Evolutionary conservation across 2,888 invertebrate species (phyloP).

Genomic region (Scaptomyza tumidula): DNA sequence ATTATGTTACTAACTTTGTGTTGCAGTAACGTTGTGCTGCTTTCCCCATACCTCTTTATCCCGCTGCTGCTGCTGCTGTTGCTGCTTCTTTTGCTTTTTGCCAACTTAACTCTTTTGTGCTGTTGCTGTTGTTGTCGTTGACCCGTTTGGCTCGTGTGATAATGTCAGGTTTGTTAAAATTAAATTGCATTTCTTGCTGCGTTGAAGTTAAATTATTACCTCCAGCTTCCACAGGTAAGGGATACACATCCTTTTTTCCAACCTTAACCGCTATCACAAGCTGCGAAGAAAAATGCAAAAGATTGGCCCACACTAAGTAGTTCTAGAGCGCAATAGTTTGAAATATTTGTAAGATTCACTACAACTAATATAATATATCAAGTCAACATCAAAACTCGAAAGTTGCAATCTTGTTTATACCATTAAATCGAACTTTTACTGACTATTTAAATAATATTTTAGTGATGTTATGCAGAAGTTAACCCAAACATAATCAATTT

Average conservation of each 20-base stretch:
- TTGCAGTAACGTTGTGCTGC: conserved; percentile 54
- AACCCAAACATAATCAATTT: no score
- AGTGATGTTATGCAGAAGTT: no score
- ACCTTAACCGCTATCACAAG: not conserved
- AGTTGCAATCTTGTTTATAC: no score
- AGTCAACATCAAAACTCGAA: no score
- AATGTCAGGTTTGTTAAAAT: conserved; percentile 81
- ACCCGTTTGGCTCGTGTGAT: conserved; percentile 73
- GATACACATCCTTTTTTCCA: conserved; percentile 3
- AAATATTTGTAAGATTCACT: not conserved
- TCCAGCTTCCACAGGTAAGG: conserved; percentile 43
- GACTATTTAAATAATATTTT: no score
- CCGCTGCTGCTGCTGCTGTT: not conserved
- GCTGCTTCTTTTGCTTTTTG: not conserved
- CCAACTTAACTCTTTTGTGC: conserved; percentile 15
- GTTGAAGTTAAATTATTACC: conserved; percentile 77
- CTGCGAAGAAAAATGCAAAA: not conserved
- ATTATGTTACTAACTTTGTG: conserved; percentile 80
- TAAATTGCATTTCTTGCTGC: conserved; percentile 80
- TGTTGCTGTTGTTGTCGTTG: conserved; percentile 23
- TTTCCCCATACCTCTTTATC: not conserved
- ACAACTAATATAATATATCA: not conserved
- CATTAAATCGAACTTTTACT: no score
- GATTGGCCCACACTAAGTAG: not conserved
- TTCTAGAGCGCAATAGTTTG: not conserved